Base-by-base conservation (phyloP, 2,113 vertebrate genomes). In the Mormoops blainvillei region DNA sequence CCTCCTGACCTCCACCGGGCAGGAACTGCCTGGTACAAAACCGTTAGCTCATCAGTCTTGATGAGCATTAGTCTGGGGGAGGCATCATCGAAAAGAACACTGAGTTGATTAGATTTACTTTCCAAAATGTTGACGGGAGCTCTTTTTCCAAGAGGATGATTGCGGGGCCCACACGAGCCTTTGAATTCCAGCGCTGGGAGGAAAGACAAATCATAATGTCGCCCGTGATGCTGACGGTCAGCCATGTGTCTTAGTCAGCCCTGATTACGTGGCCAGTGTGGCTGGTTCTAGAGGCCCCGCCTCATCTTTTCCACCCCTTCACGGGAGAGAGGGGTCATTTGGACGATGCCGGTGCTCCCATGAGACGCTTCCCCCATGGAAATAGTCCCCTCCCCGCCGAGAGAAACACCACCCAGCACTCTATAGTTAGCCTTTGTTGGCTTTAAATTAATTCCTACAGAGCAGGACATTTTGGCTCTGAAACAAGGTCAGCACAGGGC, bases 191-290 rank as follows among this genome's bases (percentile, higher is more conserved):
- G 38, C 22, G 80, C 91, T 89, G 94, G 94, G 76, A 91, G 87
- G 92, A 83, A 80, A 86, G 67, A 56, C 24, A 56, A 45, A 24
- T 10, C 31, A 22, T 86, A 70, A 93, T 61, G 93, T 77, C 19
- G 87, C 93, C 97, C 81, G 76, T 93, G 96, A 87, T 36, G 26
- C 87, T 93, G 36, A 56, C 61, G 68, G 77, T 96, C 89, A 87
- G 93, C 67, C 67, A 91, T 77, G 91, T 95, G 93, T 97, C 97
- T 97, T 95, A 92, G 89, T 94, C 63, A 52, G 85, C 48, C 73
- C 94, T 94, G 96, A 96, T 96, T 71, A 96, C 85, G 93, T 81
- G 90, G 95, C 95, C 94, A 85, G 41, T 73, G 96, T 84, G 92
- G 68, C 97, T 97, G 90, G 90, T 93, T 94, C 77, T 73, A 67